Evolutionary conservation across 2,797 vertebrate genomes (phyloP).

Genomic region (Moxostoma hubbsi): DNA sequence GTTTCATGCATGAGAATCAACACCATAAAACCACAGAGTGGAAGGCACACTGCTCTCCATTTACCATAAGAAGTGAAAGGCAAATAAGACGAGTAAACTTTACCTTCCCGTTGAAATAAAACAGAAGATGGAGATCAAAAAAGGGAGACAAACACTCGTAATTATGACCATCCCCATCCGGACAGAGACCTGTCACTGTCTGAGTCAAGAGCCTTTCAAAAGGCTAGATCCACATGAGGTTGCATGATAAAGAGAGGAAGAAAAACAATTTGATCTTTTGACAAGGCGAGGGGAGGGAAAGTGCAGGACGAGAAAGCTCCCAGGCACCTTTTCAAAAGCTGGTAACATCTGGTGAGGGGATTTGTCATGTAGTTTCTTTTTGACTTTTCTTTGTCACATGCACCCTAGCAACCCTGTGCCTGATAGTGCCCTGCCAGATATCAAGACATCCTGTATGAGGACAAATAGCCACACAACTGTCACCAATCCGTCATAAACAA

Average conservation of each 20-base stretch:
- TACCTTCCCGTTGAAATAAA: slow-evolving; percentile 78
- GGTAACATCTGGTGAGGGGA: slow-evolving; percentile 75
- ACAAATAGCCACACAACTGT: slow-evolving; percentile 54
- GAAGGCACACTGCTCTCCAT: slow-evolving; percentile 73
- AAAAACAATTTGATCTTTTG: slow-evolving; percentile 61
- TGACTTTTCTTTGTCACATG: slow-evolving; percentile 26
- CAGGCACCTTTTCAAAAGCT: slow-evolving; percentile 67
- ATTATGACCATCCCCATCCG: slow-evolving; percentile 32
- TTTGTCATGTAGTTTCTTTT: slow-evolving; percentile 64
- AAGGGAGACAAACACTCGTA: slow-evolving; percentile 54
- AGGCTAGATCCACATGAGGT: slow-evolving; percentile 55
- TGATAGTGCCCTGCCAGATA: slow-evolving; percentile 64
- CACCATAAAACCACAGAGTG: slow-evolving; percentile 80
- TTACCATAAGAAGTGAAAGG: slow-evolving; percentile 76
- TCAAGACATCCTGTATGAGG: slow-evolving; percentile 80
- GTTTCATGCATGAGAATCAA: slow-evolving; percentile 77
- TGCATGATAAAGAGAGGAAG: slow-evolving; percentile 58
- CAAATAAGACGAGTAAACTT: slow-evolving; percentile 73
- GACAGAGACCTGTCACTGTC: slow-evolving; percentile 27
- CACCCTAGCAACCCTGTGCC: slow-evolving; percentile 52
- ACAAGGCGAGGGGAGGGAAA: slow-evolving; percentile 62
- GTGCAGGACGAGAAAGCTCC: slow-evolving; percentile 56
- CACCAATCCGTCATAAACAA: slow-evolving; percentile 9
- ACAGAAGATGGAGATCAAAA: slow-evolving; percentile 53
- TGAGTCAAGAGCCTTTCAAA: slow-evolving; percentile 49